phyloP scores from a whole-genome alignment of 2,888 invertebrate species.

The Pasiphila rectangulata region DNA sequence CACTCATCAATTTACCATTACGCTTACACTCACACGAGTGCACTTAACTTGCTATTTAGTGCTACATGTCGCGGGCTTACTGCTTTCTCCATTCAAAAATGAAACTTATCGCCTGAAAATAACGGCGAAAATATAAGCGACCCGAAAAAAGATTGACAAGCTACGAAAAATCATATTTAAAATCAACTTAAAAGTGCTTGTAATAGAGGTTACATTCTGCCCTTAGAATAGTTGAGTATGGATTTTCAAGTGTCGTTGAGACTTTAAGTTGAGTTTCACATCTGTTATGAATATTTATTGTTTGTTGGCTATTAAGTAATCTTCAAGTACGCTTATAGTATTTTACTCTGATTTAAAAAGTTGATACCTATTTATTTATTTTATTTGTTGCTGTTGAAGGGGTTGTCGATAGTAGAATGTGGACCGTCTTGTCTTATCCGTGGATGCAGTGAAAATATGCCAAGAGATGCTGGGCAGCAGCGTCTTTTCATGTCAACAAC shows the following conservation, averaged over 20 bases:
- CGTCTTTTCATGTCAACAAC: no score
- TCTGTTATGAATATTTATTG: slow-evolving; percentile 12
- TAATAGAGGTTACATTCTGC: no score
- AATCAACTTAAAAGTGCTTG: no score
- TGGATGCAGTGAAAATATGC: no score
- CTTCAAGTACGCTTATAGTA: background rate
- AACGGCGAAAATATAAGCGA: background rate
- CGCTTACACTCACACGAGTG: slow-evolving; percentile 5
- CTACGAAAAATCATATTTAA: no score
- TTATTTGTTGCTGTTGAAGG: no score
- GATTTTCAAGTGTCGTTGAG: slow-evolving; percentile 2
- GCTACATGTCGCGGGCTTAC: background rate
- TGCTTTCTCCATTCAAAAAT: background rate
- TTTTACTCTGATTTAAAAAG: background rate
- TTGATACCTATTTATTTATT: background rate
- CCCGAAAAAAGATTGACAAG: no score
- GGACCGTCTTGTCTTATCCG: no score
- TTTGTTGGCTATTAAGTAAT: slow-evolving; percentile 9
- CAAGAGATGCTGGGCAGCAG: no score
- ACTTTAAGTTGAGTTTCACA: slow-evolving; percentile 4
- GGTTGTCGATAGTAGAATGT: no score
- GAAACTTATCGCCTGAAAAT: background rate
- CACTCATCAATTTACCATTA: slow-evolving; percentile 8
- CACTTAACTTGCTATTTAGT: slow-evolving; percentile 14
- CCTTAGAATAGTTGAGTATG: background rate